phyloP scores from a whole-genome alignment of 2,113 vertebrate species.

The Australoheros scitulus region DNA sequence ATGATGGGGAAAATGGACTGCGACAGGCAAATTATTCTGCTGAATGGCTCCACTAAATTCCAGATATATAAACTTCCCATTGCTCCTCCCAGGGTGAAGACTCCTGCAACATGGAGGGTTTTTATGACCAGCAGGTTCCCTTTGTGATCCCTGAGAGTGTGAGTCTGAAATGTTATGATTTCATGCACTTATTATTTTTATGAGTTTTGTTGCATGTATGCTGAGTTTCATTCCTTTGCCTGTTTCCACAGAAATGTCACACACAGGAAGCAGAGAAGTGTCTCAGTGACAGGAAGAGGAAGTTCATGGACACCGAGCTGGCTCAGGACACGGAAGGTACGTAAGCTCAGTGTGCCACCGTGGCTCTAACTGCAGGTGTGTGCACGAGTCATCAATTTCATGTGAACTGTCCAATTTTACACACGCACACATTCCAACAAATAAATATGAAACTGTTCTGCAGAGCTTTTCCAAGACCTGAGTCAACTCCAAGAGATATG shows the following conservation, averaged over 20 bases:
- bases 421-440: background rate
- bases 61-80: background rate
- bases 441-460: slow-evolving; percentile 7
- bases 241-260: slow-evolving; percentile 66
- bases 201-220: rapidly evolving
- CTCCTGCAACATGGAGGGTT: slow-evolving; percentile 86
- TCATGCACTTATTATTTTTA: background rate
- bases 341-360: background rate
- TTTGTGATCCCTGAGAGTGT: slow-evolving; percentile 89
- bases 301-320: slow-evolving; percentile 90
- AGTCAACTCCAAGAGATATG: slow-evolving; percentile 96
- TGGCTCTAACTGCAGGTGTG: background rate
- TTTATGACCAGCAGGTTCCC: slow-evolving; percentile 96
- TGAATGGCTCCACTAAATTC: background rate
- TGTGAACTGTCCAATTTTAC: background rate
- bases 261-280: slow-evolving; percentile 79
- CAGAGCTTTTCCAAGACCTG: slow-evolving; percentile 97
- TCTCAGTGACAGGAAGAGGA: slow-evolving; percentile 88
- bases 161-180: slow-evolving; percentile 65
- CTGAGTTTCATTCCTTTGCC: background rate
- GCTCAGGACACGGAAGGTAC: slow-evolving; percentile 96
- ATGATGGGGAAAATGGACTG: background rate
- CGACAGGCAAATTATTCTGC: background rate
- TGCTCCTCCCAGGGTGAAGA: slow-evolving; percentile 48
- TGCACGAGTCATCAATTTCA: background rate